A percentile compares a stretch with the other conserved stretches of the same genome.
These are phyloP conservation scores for Lasius platythorax DNA, from an alignment of 2,888 invertebrate species.

Conservation along the genomic window DNA sequence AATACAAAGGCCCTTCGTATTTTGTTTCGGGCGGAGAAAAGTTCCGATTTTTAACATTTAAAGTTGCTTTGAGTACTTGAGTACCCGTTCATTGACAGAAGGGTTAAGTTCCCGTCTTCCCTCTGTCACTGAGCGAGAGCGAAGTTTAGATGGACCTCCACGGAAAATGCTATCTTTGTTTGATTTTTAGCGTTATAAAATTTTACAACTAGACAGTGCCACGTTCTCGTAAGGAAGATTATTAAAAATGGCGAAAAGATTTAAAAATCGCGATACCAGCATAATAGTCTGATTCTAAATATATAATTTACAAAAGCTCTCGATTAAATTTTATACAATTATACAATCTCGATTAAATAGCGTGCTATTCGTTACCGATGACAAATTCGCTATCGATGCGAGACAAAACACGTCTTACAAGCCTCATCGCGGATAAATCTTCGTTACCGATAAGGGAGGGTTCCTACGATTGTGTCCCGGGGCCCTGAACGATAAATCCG, in stretches of 20 bases:
- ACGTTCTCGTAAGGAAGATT: neutral
- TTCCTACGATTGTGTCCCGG: constrained; percentile 8
- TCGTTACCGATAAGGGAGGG: constrained; percentile 36
- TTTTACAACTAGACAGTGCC: neutral
- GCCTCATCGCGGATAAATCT: constrained; percentile 43
- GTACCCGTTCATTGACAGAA: too few relatives aligned
- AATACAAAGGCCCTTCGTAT: too few relatives aligned
- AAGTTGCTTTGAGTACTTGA: too few relatives aligned
- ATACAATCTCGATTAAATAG: neutral
- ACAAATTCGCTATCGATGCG: constrained; percentile 10
- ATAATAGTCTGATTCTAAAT: neutral
- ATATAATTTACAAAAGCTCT: neutral
- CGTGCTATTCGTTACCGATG: neutral
- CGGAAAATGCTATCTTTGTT: neutral
- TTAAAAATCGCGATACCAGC: neutral
- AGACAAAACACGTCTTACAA: constrained; percentile 33
- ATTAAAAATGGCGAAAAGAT: neutral
- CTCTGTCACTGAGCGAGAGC: neutral
- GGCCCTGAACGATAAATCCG: constrained; percentile 42
- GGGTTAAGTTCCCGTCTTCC: neutral
- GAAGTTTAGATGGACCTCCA: neutral
- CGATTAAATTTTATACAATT: neutral
- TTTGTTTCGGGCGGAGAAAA: too few relatives aligned
- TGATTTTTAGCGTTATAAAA: neutral
- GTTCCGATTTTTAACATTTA: too few relatives aligned